Percentiles rank a stretch among this genome's conserved stretches.
Conservation (phyloP, 2,888 invertebrate species). For the Willowsia nigromaculata region DNA sequence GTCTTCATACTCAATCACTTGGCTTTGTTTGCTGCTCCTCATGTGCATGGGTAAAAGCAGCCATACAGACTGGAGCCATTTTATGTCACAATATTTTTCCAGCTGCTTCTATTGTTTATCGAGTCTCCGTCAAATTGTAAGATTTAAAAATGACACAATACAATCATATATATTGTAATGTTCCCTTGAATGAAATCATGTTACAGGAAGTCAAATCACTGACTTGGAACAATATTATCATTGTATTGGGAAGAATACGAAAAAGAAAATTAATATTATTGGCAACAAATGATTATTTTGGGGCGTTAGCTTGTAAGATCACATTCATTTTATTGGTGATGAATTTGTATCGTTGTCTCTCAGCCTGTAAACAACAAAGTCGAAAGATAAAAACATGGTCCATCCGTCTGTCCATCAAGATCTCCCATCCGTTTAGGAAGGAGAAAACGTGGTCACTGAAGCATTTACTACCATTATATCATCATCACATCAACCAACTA, state of each 20-base stretch:
- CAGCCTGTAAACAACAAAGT: not conserved
- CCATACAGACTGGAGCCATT: conserved; percentile 43
- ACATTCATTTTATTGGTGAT: not conserved
- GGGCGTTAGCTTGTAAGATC: conserved; percentile 40
- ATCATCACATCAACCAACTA: conserved; percentile 43
- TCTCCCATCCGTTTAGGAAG: conserved; percentile 63
- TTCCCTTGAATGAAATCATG: not conserved
- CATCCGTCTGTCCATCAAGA: conserved; percentile 66
- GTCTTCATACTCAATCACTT: not conserved
- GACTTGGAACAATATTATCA: conserved; percentile 34
- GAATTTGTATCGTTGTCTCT: conserved; percentile 15
- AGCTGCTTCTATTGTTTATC: conserved; percentile 3
- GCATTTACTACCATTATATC: conserved; percentile 42
- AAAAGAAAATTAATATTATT: conserved; percentile 52
- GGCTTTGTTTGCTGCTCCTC: not conserved
- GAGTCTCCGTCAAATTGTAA: not conserved
- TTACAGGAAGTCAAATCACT: conserved; percentile 51
- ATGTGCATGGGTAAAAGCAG: not conserved
- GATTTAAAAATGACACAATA: not conserved
- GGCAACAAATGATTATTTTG: conserved; percentile 37
- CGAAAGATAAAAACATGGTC: conserved; percentile 32
- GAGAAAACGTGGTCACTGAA: conserved; percentile 48
- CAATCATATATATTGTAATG: not conserved
- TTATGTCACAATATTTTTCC: conserved; percentile 54
- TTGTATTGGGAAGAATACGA: not conserved